A percentile compares a stretch with the other conserved stretches of the same genome.
Conservation (phyloP, 2,113 vertebrate genomes). For the Eurystomus gularis region DNA sequence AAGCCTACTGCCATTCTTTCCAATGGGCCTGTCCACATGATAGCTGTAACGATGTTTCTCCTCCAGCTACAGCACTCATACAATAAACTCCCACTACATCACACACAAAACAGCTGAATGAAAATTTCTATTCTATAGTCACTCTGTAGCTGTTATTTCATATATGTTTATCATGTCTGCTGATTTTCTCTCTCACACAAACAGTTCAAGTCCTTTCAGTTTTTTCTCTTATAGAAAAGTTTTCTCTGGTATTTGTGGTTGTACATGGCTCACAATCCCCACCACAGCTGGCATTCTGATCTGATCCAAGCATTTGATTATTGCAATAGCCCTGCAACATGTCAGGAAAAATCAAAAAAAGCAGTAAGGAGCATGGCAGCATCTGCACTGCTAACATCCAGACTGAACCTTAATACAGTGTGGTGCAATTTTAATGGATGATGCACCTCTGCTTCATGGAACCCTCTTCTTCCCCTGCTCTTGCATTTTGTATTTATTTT, state of each 20-base stretch:
- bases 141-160: neutral
- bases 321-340: neutral
- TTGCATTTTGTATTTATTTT: neutral
- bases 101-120: neutral
- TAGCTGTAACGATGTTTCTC: fast-evolving
- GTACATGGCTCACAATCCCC: neutral
- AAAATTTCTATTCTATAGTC: neutral
- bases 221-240: neutral
- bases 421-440: neutral
- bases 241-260: neutral
- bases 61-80: neutral
- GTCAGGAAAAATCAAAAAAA: neutral
- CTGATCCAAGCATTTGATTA: neutral
- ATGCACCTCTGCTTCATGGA: neutral
- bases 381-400: neutral
- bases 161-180: neutral
- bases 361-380: neutral
- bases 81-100: neutral
- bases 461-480: neutral
- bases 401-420: neutral
- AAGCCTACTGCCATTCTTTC: neutral
- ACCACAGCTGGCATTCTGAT: neutral
- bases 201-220: neutral
- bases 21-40: neutral
- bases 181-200: neutral